Conservation (phyloP, 23 tunicate species). For the Pegea sp. region DNA sequence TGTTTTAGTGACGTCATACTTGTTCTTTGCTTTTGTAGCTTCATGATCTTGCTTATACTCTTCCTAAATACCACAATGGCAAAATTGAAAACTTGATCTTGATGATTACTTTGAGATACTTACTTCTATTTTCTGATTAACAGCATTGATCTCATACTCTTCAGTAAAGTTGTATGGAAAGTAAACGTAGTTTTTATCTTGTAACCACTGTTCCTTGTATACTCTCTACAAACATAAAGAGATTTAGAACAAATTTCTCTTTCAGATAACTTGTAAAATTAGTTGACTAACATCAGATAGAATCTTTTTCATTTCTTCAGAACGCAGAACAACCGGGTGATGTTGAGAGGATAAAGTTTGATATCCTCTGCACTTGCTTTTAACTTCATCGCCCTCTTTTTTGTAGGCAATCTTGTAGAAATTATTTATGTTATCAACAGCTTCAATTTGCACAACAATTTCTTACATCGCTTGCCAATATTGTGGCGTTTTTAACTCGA, state of each 20-base stretch:
- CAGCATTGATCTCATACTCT: constrained; percentile 50
- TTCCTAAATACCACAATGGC: no score
- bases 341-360: constrained; percentile 89
- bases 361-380: constrained; percentile 69
- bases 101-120: no score
- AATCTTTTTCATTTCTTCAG: not conserved
- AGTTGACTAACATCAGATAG: not conserved
- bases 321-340: constrained; percentile 86
- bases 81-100: no score
- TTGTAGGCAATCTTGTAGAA: not conserved
- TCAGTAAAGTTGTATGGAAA: constrained; percentile 94
- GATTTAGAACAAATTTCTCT: not conserved
- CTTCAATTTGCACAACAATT: no score
- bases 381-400: not conserved
- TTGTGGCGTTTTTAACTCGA: constrained; percentile 61
- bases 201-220: constrained; percentile 81
- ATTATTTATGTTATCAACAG: no score
- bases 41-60: constrained; percentile 17
- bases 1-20: constrained; percentile 39
- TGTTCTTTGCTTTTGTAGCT: constrained; percentile 27
- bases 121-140: not conserved
- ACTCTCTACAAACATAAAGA: constrained; percentile 3
- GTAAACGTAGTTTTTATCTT: constrained; percentile 59
- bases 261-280: not conserved
- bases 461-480: constrained; percentile 75